Base-by-base conservation (phyloP, 2,113 vertebrate species). In the Sinocyclocheilus anshuiensis region DNA sequence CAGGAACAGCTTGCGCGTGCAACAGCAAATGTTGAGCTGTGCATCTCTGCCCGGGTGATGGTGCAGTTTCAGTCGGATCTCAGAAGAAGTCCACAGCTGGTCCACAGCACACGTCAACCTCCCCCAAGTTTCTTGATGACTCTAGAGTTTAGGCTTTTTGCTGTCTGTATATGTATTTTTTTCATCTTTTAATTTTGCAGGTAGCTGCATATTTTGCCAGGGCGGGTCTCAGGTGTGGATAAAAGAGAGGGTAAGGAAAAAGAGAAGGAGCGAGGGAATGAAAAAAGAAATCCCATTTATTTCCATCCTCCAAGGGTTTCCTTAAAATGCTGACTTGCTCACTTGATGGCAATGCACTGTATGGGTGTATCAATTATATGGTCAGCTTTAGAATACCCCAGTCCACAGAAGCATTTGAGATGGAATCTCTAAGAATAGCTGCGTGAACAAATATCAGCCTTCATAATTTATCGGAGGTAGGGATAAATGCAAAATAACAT, bases 71-170 rank as follows among this genome's bases (percentile, higher is more conserved):
- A 88, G 61, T 12, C 12, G 77, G 80, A 71, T 4, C 48, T 75
- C 20, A 76, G 71, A 77, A 71, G 61, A 78, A 86, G 84, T 89
- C 90, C 89, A 89, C 90, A 92, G 90, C 91, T 92, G 92, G 86
- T 85, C 84, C 7, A 26, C 87, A 84, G 88, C 88, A 87, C 77
- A 86, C 76, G 63, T 90, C 85, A 90, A 89, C 81, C 15, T 75
- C 36, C 90, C 36, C 29, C 67, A 87, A 83, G 81, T 90, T 94
- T 95, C 92, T 92, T 95, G 93, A 95, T 94, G 94, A 95, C 93
- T 94, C 91, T 79, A 87, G 91, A 67, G 6, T 91, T 93, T 89
- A 81, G 86, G 74, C 88, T 93, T 94, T 94, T 93, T 93, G 86
- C 91, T 91, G 86, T 82, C 78, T n/a, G 75, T 81, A 87, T 92